phyloP scores from a whole-genome alignment of 2,888 invertebrate species.

The Cynaeus angustus region DNA sequence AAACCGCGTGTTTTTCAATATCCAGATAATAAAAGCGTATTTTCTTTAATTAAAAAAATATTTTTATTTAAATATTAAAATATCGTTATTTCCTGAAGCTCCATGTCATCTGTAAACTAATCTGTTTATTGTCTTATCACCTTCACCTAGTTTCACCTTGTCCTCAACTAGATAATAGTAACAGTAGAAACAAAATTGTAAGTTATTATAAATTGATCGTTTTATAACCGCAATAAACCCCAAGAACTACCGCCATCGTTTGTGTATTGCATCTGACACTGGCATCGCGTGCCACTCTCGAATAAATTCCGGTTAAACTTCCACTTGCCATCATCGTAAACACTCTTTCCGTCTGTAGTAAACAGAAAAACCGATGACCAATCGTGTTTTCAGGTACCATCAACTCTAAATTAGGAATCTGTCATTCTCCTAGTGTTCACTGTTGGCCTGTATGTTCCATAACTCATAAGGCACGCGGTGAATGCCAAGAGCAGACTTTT shows the following conservation, averaged over 20 bases:
- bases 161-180: too few relatives aligned
- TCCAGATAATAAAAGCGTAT: too few relatives aligned
- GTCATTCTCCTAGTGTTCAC: constrained; percentile 95
- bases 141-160: constrained; percentile 30
- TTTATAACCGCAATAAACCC: constrained; percentile 26
- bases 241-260: constrained; percentile 43
- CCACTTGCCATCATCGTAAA: constrained; percentile 55
- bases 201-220: background rate
- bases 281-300: constrained; percentile 53
- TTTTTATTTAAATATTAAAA: background rate
- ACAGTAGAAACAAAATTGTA: too few relatives aligned
- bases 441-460: constrained; percentile 92
- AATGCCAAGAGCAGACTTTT: constrained; percentile 97
- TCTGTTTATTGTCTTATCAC: constrained; percentile 37
- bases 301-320: constrained; percentile 54
- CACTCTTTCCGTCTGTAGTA: constrained; percentile 50
- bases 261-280: constrained; percentile 50
- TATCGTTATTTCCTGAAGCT: constrained; percentile 19
- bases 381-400: constrained; percentile 10
- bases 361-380: constrained; percentile 52
- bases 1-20: too few relatives aligned
- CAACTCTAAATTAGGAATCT: constrained; percentile 58
- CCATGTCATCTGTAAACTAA: constrained; percentile 35
- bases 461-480: constrained; percentile 99
- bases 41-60: too few relatives aligned